phyloP scores from a whole-genome alignment of 2,888 invertebrate species.

The Neoascia interrupta region DNA sequence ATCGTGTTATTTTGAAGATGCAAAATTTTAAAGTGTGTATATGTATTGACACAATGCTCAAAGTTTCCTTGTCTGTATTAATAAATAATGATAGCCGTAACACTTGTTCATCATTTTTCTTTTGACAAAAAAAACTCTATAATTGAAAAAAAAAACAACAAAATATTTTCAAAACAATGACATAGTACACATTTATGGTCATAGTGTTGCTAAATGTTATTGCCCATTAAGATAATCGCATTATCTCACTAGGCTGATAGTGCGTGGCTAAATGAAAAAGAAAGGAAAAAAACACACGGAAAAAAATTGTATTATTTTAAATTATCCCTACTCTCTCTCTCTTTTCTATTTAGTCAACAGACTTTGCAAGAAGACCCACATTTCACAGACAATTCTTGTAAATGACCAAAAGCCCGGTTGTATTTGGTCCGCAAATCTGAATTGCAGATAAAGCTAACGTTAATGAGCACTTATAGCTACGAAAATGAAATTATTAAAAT shows the following conservation, averaged over 20 bases:
- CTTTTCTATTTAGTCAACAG: neutral
- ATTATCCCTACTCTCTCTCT: too few relatives aligned
- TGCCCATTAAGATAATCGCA: conserved; percentile 43
- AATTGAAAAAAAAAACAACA: too few relatives aligned
- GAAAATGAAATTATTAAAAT: conserved; percentile 41
- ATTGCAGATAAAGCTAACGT: conserved; percentile 45
- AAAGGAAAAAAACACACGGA: neutral
- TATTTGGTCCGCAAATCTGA: conserved; percentile 32
- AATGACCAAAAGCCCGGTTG: conserved; percentile 10
- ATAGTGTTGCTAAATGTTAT: conserved; percentile 37
- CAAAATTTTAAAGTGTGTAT: too few relatives aligned
- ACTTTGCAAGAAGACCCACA: neutral
- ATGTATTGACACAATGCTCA: too few relatives aligned
- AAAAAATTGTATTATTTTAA: conserved; percentile 8
- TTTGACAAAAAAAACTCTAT: too few relatives aligned
- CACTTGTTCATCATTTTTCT: too few relatives aligned
- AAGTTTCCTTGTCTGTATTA: too few relatives aligned
- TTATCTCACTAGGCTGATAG: conserved; percentile 42
- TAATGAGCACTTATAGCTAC: conserved; percentile 43
- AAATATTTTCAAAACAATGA: too few relatives aligned
- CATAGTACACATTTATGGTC: conserved; percentile 17
- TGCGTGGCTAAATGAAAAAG: conserved; percentile 4
- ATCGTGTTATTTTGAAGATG: too few relatives aligned
- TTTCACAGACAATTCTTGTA: conserved; percentile 5
- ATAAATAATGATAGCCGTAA: too few relatives aligned